A percentile compares a stretch with the other conserved stretches of the same genome.
Evolutionary conservation across 2,113 vertebrate species (phyloP).

Genomic region (Pseudopipra pipra): DNA sequence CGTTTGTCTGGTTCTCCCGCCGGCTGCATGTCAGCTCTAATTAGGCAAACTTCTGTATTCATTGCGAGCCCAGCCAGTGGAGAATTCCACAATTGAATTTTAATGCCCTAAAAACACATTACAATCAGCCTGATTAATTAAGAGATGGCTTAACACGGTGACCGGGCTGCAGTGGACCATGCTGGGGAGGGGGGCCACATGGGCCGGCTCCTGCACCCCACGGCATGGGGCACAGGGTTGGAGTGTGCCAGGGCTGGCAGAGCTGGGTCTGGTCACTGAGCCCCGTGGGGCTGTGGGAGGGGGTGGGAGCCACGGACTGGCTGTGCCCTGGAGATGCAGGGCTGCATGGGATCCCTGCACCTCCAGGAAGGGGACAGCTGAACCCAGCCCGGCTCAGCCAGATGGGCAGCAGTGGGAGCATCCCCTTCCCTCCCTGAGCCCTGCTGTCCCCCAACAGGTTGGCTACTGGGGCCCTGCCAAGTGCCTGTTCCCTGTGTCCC

Average conservation of each 20-base stretch:
- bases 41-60: constrained; percentile 67
- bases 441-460: not conserved
- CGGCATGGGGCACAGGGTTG: fast-evolving
- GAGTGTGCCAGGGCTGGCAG: fast-evolving
- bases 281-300: not conserved
- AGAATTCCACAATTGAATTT: constrained; percentile 66
- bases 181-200: not conserved
- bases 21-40: constrained; percentile 54
- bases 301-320: not conserved
- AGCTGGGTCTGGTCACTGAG: not conserved
- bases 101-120: constrained; percentile 68
- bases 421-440: not conserved
- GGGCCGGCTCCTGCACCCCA: not conserved
- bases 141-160: constrained; percentile 56
- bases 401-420: not conserved
- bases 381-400: not conserved
- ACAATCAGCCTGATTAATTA: constrained; percentile 69
- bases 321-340: not conserved
- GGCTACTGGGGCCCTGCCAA: not conserved
- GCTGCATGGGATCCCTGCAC: not conserved
- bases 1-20: not conserved
- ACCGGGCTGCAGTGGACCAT: not conserved
- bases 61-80: constrained; percentile 42
- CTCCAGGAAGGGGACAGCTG: not conserved
- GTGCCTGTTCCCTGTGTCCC: not conserved